A percentile compares a stretch with the other conserved stretches of the same genome.
Evolutionary conservation across 2,113 vertebrate species (phyloP).

Genomic region (Atractosteus spatula): DNA sequence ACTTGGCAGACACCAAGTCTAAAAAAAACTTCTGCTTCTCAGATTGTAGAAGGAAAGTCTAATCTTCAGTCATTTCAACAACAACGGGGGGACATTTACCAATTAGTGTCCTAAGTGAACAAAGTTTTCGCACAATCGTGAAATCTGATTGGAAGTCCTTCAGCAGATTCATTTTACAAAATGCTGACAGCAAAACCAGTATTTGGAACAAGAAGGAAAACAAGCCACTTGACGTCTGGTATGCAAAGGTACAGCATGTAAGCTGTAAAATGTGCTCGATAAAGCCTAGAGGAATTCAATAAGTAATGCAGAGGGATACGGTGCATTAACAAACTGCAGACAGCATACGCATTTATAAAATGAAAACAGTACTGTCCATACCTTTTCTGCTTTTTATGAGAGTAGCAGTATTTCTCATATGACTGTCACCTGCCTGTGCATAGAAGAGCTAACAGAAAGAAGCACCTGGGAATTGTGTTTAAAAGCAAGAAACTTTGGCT

Average conservation of each 20-base stretch:
- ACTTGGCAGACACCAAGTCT: constrained; percentile 55
- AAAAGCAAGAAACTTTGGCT: no score
- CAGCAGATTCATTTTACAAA: not conserved
- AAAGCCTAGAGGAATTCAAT: no score
- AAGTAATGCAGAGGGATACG: no score
- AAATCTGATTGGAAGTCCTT: constrained; percentile 10
- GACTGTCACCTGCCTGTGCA: no score
- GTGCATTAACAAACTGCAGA: no score
- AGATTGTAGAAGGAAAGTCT: constrained; percentile 13
- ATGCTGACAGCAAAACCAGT: not conserved
- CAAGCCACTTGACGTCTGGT: not conserved
- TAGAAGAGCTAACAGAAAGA: no score
- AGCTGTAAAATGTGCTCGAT: no score
- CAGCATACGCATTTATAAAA: no score
- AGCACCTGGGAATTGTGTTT: no score
- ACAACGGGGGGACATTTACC: not conserved
- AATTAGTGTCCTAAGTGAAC: not conserved
- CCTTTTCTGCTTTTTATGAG: no score
- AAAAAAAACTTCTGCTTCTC: constrained; percentile 4
- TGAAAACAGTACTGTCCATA: no score
- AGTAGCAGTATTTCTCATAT: no score
- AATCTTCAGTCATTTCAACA: not conserved
- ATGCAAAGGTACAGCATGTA: not conserved
- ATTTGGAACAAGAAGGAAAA: not conserved
- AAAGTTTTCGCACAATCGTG: constrained; percentile 11